Evolutionary conservation across 2,888 invertebrate genomes (phyloP).

Genomic region (Sinotaia quadrata): DNA sequence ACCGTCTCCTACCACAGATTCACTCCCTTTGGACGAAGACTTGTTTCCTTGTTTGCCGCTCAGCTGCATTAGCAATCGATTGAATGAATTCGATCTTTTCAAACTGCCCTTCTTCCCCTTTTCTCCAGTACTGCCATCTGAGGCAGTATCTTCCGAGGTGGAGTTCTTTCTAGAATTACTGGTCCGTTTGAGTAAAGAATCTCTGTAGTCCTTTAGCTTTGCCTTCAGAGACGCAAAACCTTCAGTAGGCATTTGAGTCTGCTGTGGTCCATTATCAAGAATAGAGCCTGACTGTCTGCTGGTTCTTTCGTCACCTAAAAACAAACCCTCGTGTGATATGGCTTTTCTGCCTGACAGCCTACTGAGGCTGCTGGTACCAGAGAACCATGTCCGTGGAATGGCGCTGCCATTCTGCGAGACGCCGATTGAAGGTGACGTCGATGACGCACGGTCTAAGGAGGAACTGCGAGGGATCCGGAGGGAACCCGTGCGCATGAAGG

Average conservation of each 20-base stretch:
- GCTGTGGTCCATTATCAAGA: not conserved
- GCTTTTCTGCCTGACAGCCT: slow-evolving; percentile 4
- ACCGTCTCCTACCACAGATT: slow-evolving; percentile 17
- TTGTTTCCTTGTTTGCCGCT: slow-evolving; percentile 25
- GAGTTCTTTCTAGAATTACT: slow-evolving; percentile 29
- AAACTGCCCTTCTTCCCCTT: slow-evolving; percentile 40
- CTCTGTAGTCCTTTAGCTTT: slow-evolving; percentile 61
- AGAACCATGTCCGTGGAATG: slow-evolving; percentile 8
- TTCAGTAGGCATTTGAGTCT: slow-evolving; percentile 26
- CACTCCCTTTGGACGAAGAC: not conserved
- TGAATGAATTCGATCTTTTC: slow-evolving; percentile 54
- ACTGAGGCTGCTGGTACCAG: slow-evolving; percentile 18
- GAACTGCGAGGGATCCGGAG: slow-evolving; percentile 35
- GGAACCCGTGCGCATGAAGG: slow-evolving; percentile 31
- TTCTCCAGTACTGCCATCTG: not conserved
- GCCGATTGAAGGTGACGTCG: not conserved
- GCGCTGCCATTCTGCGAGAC: not conserved
- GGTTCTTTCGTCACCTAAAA: not conserved
- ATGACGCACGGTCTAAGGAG: slow-evolving; percentile 31
- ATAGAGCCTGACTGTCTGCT: not conserved
- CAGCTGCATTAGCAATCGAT: slow-evolving; percentile 36
- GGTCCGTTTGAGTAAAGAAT: slow-evolving; percentile 46
- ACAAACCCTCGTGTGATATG: slow-evolving; percentile 4
- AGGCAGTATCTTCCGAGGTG: not conserved
- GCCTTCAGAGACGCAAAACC: slow-evolving; percentile 59